These are phyloP conservation scores for Scatophagus argus DNA, from an alignment of 2,113 vertebrate species.

Conservation along the genomic window DNA sequence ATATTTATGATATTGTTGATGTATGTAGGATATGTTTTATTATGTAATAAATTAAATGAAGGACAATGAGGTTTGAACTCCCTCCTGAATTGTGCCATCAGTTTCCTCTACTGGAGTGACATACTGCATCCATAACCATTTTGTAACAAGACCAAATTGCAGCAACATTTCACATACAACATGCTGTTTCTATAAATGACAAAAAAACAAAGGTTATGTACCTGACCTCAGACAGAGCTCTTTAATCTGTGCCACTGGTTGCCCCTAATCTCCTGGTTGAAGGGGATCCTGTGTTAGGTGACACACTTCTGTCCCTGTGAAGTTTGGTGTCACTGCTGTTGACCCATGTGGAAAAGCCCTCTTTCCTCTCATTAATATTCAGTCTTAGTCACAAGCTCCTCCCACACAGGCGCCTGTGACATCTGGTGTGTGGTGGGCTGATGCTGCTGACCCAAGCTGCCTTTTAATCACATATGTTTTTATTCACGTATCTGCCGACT, in stretches of 20 bases:
- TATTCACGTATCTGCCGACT: constrained; percentile 59
- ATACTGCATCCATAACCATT: background rate
- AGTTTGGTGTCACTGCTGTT: constrained; percentile 55
- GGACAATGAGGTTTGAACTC: background rate
- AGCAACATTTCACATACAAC: background rate
- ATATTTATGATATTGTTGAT: background rate
- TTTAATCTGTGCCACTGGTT: constrained; percentile 59
- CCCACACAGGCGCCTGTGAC: constrained; percentile 58
- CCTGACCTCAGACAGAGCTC: constrained; percentile 64
- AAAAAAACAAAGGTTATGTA: background rate
- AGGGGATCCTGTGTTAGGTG: constrained; percentile 39
- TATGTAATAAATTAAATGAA: background rate
- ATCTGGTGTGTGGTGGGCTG: constrained; percentile 65
- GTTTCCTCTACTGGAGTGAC: background rate
- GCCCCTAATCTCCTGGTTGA: constrained; percentile 72
- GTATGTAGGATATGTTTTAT: background rate
- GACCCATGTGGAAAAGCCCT: constrained; percentile 48
- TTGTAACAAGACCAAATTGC: background rate
- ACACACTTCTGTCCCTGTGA: constrained; percentile 69
- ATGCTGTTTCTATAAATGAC: background rate
- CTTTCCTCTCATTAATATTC: constrained; percentile 71
- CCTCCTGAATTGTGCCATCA: background rate
- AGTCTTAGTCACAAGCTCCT: constrained; percentile 29
- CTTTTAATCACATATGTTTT: constrained; percentile 58
- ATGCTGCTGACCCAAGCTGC: constrained; percentile 41